Conservation (phyloP, 2,888 invertebrate genomes). For the Hemistola chrysoprasaria region DNA sequence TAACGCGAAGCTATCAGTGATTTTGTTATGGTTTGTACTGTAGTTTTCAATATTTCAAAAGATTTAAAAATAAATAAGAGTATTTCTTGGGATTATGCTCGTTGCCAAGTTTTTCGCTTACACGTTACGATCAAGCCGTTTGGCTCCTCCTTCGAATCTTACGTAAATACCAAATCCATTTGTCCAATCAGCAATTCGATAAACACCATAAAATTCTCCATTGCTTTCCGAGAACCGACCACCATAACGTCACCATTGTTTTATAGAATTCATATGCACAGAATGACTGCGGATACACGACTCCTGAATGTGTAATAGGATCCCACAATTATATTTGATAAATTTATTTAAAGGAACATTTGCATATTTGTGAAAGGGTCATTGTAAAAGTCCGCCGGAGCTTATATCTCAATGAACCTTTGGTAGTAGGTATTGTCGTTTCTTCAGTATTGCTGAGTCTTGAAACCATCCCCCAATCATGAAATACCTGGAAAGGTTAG, state of each 20-base stretch:
- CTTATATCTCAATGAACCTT: conserved; percentile 10
- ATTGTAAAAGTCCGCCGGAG: conserved; percentile 51
- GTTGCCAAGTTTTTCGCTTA: too few species aligned
- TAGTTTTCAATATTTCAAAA: too few species aligned
- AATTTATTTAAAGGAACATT: conserved; percentile 75
- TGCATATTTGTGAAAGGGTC: conserved; percentile 72
- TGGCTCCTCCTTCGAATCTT: conserved; percentile 1
- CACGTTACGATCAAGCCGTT: too few species aligned
- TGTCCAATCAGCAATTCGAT: conserved; percentile 59
- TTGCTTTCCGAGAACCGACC: conserved; percentile 76
- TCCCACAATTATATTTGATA: conserved; percentile 81
- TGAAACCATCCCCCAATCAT: too few species aligned
- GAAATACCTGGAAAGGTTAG: too few species aligned
- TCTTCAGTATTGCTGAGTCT: background rate
- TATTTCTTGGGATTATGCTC: too few species aligned
- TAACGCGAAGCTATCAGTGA: too few species aligned
- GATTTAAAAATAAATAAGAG: too few species aligned
- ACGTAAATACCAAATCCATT: conserved; percentile 23
- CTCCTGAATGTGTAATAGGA: conserved; percentile 72
- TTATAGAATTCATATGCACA: conserved; percentile 69
- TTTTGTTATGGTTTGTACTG: too few species aligned
- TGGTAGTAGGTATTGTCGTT: conserved; percentile 7
- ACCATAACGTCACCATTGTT: conserved; percentile 77
- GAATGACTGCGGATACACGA: conserved; percentile 73
- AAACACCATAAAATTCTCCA: conserved; percentile 70